Base-by-base conservation (phyloP, 2,113 vertebrate species). In the Hyperopisus bebe region DNA sequence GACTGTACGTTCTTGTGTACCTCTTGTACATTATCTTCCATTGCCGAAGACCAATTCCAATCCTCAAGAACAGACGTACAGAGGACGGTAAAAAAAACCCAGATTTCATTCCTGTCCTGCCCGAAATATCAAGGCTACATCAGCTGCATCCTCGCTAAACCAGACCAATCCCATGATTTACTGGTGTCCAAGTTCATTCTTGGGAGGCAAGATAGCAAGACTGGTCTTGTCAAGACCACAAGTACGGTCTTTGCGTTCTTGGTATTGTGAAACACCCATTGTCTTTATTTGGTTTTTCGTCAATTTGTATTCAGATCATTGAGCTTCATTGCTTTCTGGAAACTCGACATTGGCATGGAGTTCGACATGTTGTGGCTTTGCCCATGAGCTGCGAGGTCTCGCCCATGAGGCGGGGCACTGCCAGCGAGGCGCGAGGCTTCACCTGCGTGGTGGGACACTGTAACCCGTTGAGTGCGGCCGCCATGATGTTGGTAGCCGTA, bases 361-460 rank as follows among this genome's bases (percentile, higher is more conserved):
- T n/a, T 35, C 1, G 31, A 24, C n/a, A 2, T 39, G 31, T 77
- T 31, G 21, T 24, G 58, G n/a, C n/a, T 27, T 10, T 10, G 24
- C 58, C n/a, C n/a, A n/a, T 1, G n/a, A 85, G 46, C 35, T n/a
- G 80, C 24, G 24, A 84, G 42, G 9, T 4, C 19, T 47, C 82
- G 39, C 82, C 35, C 9, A 1, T 47, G 44, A 17, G 39, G 24
- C 7, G 21, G 44, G 82, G 19, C 35, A 11, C 35, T 24, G 15
- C 55, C 31, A 86, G 0, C 8, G 27, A 11, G 84, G 5, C 2
- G 10, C 21, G 35, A 1, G 39, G 31, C 48, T 87, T 90, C 91
- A 97, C 97, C 96, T 98, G 97, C 3, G 96, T 94, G 1, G 97
- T 98, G 35, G 97, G 96, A 91, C 97, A 98, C 86, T 96, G 97